Evolutionary conservation across 1,140 invertebrate genomes (phyloP), one percentile per base, ranked within the genome.

Genomic region (Mya arenaria): DNA sequence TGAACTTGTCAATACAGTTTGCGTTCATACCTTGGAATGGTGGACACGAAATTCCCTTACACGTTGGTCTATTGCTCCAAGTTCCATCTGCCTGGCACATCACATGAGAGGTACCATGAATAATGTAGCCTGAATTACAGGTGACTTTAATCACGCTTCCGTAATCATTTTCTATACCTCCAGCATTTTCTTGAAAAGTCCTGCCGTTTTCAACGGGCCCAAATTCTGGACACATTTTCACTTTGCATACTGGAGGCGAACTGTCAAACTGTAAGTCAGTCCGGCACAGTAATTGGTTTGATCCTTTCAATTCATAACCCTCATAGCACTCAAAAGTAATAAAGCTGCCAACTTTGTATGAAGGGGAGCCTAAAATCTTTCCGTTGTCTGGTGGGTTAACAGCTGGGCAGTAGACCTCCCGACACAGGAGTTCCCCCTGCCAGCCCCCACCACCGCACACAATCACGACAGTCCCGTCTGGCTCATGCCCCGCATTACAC

Each of bases 161-260:
- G 68, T 66, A 78, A 13, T 28, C 44, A 68, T 78, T 37, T 58
- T 13, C 37, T 23, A 48, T n/a, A 66, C 1, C 25, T 25, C 19
- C 6, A 44, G 28, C 55, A 10, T 19, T 37, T 6, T 66, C 48
- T 48, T 78, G 75, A 44, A 66, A 68, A 4, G 17, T n/a, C 0
- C 15, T 19, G 13, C 23, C 75, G 68, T 68, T 1, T 32, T 34
- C 41, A 13, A 66, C 34, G 28, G 15, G n/a, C 10, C 63, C 63
- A 68, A 78, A 78, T 28, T 78, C 75, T n/a, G 30, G 32, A 68
- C 75, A 78, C 23, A 4, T 66, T 28, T 41, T 60, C 8, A 66
- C 58, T 19, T 39, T 8, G 68, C 75, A 78, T 1, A 19, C 25
- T 28, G 75, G 75, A 39, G 52, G 41, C 1, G 55, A 0, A n/a